Evolutionary conservation across 2,113 vertebrate genomes (phyloP), one percentile per base, ranked within the genome.

Genomic region (Bostrychus sinensis): DNA sequence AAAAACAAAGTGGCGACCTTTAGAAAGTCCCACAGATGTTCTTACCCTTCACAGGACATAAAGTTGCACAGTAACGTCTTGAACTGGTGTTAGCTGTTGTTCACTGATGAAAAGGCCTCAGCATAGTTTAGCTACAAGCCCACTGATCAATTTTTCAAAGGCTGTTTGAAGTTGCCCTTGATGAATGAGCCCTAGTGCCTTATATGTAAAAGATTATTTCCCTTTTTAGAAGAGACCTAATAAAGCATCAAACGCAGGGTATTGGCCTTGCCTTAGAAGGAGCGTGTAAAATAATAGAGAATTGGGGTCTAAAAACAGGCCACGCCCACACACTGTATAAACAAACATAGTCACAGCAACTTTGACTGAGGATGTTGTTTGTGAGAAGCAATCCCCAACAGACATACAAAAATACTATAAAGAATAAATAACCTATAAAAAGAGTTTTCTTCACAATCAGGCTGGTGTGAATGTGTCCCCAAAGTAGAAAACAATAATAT

Each of bases 71-170:
- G 16, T 58, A 62, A 65, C 34, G 46, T 45, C 39, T 43, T 63
- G 13, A 58, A 28, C 3, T 48, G 28, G 20, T 34, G 45, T 50
- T 63, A 63, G 48, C 39, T 59, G 54, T 50, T 46, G 57, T 63
- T 56, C 17, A 60, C 57, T 62, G 57, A 63, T 66, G 55, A 63
- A 72, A 69, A 66, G 53, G 54, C 59, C 51, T 19, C 56, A 32
- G 62, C 43, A 72, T 68, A 37, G 59, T 72, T 64, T 25, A 80
- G 62, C 64, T 71, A 72, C 74, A 63, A 72, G 28, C 43, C 62
- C 62, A 72, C 55, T 80, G 72, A 88, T 87, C 69, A 61, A 85
- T 86, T 71, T 88, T 89, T 89, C 75, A 86, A 73, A 72, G 12
- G 54, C 22, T 55, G 73, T 89, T 87, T 89, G 77, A 88, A 86